Base-by-base conservation (phyloP, 1,140 invertebrate species). In the Caerostris extrusa region DNA sequence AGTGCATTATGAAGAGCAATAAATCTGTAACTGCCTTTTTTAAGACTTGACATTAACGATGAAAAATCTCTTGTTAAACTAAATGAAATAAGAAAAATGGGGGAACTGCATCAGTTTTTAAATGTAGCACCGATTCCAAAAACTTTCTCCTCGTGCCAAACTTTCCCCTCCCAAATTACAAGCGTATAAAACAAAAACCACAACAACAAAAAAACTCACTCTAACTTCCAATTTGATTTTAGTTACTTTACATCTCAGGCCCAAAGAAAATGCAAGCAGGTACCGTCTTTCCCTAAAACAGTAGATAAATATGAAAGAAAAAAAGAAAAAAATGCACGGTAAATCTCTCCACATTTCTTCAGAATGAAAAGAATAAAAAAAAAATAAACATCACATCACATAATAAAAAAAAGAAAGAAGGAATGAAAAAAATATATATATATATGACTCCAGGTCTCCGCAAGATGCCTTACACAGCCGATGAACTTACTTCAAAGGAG, bases 211-310 rank as follows among this genome's bases (percentile, higher is more conserved):
- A 77, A 12, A 4, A 10, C 34, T 14, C 3, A 2, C 4, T 50
- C 50, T 50, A 77, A 77, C 71, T 77, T 77, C 71, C 71, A 77
- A 77, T 77, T 77, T 50, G 71, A 77, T 77, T 77, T 77, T 50
- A 77, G 71, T 77, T 77, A 77, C 53, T 77, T 77, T 77, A 77
- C 53, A 77, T 77, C 71, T 34, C 10, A 7, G 8, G 34, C 12
- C 5, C 71, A 19, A 12, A 12, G 50, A 77, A 77, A 77, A 77
- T 77, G 50, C 71, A 12, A 34, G 7, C 34, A 34, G 19, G 19
- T 12, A 53, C 8, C 71, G 14, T 50, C 71, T 77, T 50, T 34
- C 34, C 71, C 50, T 12, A 12, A 34, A 64, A 64, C 71, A 77
- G 34, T 50, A 77, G 71, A 77, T 77, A 77, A 77, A 77, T 77